phyloP scores from a whole-genome alignment of 2,888 invertebrate species.

The Nemurella pictetii region DNA sequence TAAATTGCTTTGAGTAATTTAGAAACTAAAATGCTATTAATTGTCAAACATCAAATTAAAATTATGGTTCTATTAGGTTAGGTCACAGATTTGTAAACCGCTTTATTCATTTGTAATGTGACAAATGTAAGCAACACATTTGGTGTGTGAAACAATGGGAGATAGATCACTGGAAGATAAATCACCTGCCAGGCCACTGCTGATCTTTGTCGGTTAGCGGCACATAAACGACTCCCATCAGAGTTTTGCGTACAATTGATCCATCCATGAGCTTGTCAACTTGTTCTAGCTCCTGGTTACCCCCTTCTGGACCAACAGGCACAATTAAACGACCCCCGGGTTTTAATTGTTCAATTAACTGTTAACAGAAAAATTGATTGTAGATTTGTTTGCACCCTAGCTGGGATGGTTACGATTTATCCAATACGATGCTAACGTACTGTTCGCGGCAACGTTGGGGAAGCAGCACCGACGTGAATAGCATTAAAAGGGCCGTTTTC shows the following conservation, averaged over 20 bases:
- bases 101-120: background rate
- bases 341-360: slow-evolving; percentile 85
- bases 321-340: slow-evolving; percentile 90
- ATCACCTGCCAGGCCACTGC: slow-evolving; percentile 60
- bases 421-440: slow-evolving; percentile 53
- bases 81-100: background rate
- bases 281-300: slow-evolving; percentile 84
- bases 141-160: background rate
- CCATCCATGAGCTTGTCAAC: slow-evolving; percentile 89
- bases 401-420: slow-evolving; percentile 40
- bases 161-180: slow-evolving; percentile 17
- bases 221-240: slow-evolving; percentile 97
- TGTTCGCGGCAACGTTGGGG: slow-evolving; percentile 73
- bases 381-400: background rate
- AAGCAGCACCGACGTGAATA: slow-evolving; percentile 92
- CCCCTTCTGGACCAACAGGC: slow-evolving; percentile 85
- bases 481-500: slow-evolving; percentile 83
- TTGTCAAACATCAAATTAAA: no score
- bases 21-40: no score
- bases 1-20: no score
- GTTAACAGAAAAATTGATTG: slow-evolving; percentile 42
- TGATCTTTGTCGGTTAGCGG: slow-evolving; percentile 86
- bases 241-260: slow-evolving; percentile 67
- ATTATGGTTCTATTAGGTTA: no score
- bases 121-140: background rate